Conservation (phyloP, 2,888 invertebrate species). For the Apamea sordens region DNA sequence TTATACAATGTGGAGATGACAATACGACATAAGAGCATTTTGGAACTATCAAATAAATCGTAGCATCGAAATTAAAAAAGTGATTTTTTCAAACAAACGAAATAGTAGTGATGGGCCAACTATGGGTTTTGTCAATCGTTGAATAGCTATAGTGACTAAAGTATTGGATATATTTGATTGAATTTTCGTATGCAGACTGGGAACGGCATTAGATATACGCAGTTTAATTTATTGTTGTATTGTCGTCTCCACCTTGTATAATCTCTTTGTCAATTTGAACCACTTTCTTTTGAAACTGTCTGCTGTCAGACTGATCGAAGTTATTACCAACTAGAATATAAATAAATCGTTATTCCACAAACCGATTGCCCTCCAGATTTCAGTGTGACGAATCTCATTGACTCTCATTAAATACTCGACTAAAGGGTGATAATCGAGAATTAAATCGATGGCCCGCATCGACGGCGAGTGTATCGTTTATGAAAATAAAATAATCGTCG, state of each 20-base stretch:
- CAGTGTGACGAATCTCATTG: conserved; percentile 77
- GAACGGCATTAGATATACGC: too few species aligned
- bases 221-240: too few species aligned
- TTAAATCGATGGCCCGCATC: conserved; percentile 88
- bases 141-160: too few species aligned
- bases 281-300: neutral
- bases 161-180: too few species aligned
- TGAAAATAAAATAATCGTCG: conserved; percentile 88
- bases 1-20: neutral
- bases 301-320: neutral
- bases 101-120: too few species aligned
- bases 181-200: too few species aligned
- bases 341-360: conserved; percentile 58
- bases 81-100: too few species aligned
- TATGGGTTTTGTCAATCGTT: too few species aligned
- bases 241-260: too few species aligned
- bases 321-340: conserved; percentile 20
- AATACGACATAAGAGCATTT: too few species aligned
- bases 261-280: neutral
- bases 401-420: conserved; percentile 78
- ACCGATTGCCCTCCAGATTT: conserved; percentile 62
- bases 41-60: too few species aligned
- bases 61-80: too few species aligned
- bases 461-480: conserved; percentile 76
- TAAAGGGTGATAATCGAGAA: conserved; percentile 87